Evolutionary conservation across 2,888 invertebrate species (phyloP).

Genomic region (Mesorhabditis sp.): DNA sequence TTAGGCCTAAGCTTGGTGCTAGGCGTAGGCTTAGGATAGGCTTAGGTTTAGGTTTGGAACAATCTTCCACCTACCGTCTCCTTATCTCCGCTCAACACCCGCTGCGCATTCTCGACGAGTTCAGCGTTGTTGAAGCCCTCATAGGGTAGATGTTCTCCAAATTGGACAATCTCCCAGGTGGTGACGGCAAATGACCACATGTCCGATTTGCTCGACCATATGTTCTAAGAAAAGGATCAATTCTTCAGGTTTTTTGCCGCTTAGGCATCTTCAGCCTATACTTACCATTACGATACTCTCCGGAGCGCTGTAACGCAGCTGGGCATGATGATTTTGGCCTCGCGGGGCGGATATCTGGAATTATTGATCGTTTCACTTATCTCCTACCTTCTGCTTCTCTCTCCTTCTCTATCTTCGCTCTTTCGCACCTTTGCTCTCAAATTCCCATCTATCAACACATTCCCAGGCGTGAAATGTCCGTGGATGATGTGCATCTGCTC

Average conservation of each 20-base stretch:
- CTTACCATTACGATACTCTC: constrained; percentile 46
- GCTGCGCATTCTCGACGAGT: constrained; percentile 73
- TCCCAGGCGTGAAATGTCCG: constrained; percentile 44
- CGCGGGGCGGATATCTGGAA: constrained; percentile 36
- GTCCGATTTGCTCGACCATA: constrained; percentile 80
- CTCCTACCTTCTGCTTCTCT: too few relatives aligned
- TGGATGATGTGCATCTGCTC: constrained; percentile 43
- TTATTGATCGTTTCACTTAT: constrained; percentile 1
- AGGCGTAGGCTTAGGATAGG: too few relatives aligned
- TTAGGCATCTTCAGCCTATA: not conserved
- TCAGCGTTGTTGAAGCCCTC: constrained; percentile 73
- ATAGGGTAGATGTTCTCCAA: constrained; percentile 75
- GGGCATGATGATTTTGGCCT: constrained; percentile 48
- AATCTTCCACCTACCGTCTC: constrained; percentile 22
- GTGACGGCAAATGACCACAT: constrained; percentile 88
- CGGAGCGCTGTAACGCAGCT: constrained; percentile 48
- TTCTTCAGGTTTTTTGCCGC: not conserved
- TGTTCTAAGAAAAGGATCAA: constrained; percentile 67
- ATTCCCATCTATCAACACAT: constrained; percentile 33
- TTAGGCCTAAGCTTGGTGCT: too few relatives aligned
- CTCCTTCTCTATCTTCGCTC: not conserved
- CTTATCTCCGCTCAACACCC: constrained; percentile 24
- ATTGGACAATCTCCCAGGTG: constrained; percentile 79
- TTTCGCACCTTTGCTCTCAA: constrained; percentile 23
- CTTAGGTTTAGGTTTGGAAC: too few relatives aligned